A percentile compares a stretch with the other conserved stretches of the same genome.
Conservation (phyloP, 2,888 invertebrate species). For the Nowickia ferox region DNA sequence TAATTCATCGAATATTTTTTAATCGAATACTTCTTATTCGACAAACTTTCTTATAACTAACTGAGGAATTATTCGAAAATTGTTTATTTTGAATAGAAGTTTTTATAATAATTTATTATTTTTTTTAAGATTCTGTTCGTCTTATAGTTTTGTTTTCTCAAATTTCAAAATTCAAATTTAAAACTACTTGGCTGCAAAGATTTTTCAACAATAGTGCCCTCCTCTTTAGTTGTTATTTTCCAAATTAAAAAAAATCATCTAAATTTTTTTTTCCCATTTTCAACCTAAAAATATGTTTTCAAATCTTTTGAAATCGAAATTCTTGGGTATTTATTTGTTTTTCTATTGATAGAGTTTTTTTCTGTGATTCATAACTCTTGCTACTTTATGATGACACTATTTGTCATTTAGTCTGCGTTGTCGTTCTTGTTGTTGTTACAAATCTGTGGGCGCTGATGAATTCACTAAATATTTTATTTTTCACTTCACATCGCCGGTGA, state of each 20-base stretch:
- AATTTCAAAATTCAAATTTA: too few species aligned
- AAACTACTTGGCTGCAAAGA: too few species aligned
- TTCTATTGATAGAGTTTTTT: not conserved
- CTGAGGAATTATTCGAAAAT: too few species aligned
- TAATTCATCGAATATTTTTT: too few species aligned
- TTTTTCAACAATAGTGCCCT: too few species aligned
- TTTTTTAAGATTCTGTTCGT: too few species aligned
- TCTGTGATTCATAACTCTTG: slow-evolving; percentile 33
- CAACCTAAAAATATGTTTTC: not conserved
- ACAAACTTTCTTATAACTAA: too few species aligned
- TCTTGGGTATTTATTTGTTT: not conserved
- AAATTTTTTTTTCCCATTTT: not conserved
- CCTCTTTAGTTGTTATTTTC: too few species aligned
- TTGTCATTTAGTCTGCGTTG: not conserved
- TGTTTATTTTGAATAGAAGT: too few species aligned
- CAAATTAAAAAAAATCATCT: not conserved
- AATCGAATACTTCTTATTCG: too few species aligned
- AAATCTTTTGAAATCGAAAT: not conserved
- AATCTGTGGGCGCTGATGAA: slow-evolving; percentile 23
- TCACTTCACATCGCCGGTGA: not conserved
- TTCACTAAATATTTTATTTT: slow-evolving; percentile 1
- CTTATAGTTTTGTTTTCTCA: too few species aligned
- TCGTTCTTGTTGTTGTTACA: not conserved
- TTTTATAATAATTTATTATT: too few species aligned
- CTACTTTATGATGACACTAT: not conserved